Evolutionary conservation across 2,113 vertebrate genomes (phyloP).

Genomic region (Cheirogaleus medius): DNA sequence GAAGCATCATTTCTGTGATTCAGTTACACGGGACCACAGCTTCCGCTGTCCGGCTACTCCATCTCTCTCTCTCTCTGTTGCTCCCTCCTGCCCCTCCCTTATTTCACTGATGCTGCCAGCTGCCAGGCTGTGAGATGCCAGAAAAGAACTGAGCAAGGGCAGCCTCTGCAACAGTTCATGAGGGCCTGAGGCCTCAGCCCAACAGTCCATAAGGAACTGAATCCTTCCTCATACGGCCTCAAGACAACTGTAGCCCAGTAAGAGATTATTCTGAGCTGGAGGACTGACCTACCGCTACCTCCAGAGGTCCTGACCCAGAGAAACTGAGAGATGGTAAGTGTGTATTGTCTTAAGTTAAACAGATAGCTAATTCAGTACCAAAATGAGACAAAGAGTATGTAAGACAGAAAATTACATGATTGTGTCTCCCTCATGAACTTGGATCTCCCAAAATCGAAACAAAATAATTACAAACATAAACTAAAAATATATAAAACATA

Average conservation of each 20-base stretch:
- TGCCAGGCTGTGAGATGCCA: not conserved
- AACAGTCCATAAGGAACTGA: not conserved
- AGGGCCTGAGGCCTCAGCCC: not conserved
- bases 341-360: not conserved
- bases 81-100: not conserved
- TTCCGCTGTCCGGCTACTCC: not conserved
- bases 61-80: not conserved
- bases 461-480: not conserved
- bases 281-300: not conserved
- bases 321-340: not conserved
- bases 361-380: not conserved
- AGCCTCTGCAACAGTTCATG: not conserved
- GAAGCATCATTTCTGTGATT: not conserved
- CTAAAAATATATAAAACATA: not conserved
- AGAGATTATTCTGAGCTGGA: not conserved
- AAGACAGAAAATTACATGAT: not conserved
- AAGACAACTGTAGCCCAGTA: not conserved
- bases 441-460: not conserved
- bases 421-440: not conserved
- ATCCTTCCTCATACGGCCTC: not conserved
- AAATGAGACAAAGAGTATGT: not conserved
- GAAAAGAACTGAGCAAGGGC: not conserved
- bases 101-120: not conserved
- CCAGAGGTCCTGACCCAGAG: not conserved
- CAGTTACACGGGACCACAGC: not conserved